phyloP scores from a whole-genome alignment of 2,888 invertebrate species.

The Drosophila peninsularis region DNA sequence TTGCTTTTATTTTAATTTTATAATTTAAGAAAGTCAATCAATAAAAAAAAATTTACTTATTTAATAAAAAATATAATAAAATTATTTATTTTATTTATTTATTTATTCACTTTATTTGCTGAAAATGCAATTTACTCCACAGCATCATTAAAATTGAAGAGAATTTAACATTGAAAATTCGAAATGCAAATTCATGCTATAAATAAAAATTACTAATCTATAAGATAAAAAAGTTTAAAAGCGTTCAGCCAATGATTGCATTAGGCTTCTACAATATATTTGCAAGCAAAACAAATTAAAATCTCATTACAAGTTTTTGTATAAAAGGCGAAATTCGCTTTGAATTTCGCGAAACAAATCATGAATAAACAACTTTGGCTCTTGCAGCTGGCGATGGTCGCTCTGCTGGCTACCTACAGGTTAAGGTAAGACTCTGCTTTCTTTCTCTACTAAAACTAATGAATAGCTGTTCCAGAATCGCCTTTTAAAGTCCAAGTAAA shows the following conservation, averaged over 20 bases:
- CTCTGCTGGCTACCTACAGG: not conserved
- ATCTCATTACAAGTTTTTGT: not conserved
- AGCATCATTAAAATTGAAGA: too few species aligned
- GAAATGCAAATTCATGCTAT: too few species aligned
- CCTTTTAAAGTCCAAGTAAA: conserved; percentile 7
- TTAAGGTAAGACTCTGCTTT: conserved; percentile 7
- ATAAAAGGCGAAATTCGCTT: not conserved
- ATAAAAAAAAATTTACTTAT: not conserved
- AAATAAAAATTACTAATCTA: too few species aligned
- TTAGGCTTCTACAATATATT: not conserved
- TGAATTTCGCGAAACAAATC: not conserved
- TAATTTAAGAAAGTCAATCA: too few species aligned
- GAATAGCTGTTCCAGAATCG: not conserved
- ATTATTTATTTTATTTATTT: too few species aligned
- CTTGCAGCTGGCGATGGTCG: not conserved
- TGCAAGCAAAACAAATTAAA: conserved; percentile 4
- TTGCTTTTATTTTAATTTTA: too few species aligned
- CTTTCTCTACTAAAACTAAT: not conserved
- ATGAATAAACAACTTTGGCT: conserved; percentile 9
- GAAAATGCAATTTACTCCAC: too few species aligned
- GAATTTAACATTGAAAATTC: too few species aligned
- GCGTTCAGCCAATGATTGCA: not conserved
- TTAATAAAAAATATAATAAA: too few species aligned
- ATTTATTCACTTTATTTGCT: too few species aligned
- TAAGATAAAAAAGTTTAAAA: not conserved